Evolutionary conservation across 2,888 invertebrate species (phyloP).

Genomic region (Tetragonula carbonaria): DNA sequence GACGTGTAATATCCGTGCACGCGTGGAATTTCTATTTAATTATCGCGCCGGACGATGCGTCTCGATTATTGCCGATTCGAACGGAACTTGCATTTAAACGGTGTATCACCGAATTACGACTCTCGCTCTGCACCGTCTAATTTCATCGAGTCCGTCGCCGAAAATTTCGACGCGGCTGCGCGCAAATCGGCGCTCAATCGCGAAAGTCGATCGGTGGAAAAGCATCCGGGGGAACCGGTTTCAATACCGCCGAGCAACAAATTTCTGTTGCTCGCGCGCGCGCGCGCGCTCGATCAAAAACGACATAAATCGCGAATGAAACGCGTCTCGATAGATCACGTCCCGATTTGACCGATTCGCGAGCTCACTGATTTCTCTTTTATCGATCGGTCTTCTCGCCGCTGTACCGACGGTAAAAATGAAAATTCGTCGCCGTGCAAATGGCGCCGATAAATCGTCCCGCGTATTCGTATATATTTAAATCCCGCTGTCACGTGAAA

Average conservation of each 20-base stretch:
- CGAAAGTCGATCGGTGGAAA: conserved; percentile 3
- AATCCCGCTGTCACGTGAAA: conserved; percentile 31
- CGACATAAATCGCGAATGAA: neutral
- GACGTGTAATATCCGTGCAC: neutral
- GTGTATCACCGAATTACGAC: neutral
- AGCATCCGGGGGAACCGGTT: neutral
- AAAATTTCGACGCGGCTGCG: neutral
- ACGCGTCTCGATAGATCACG: neutral
- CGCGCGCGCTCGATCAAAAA: conserved; percentile 2
- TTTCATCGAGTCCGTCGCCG: neutral
- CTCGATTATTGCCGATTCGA: neutral
- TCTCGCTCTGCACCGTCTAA: neutral
- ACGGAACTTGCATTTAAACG: conserved; percentile 9
- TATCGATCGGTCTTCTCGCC: neutral
- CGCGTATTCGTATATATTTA: conserved; percentile 26
- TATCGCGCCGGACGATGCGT: neutral
- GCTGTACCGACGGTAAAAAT: neutral
- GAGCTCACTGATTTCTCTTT: neutral
- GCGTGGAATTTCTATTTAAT: conserved; percentile 32
- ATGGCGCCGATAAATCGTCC: conserved; percentile 40
- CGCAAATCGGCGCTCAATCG: neutral
- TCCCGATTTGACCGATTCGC: neutral
- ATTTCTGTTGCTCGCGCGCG: neutral
- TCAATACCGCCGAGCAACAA: neutral
- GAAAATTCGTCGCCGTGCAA: conserved; percentile 1